A percentile compares a stretch with the other conserved stretches of the same genome.
phyloP scores from a whole-genome alignment of 2,888 invertebrate species.

The Philaethria dido region DNA sequence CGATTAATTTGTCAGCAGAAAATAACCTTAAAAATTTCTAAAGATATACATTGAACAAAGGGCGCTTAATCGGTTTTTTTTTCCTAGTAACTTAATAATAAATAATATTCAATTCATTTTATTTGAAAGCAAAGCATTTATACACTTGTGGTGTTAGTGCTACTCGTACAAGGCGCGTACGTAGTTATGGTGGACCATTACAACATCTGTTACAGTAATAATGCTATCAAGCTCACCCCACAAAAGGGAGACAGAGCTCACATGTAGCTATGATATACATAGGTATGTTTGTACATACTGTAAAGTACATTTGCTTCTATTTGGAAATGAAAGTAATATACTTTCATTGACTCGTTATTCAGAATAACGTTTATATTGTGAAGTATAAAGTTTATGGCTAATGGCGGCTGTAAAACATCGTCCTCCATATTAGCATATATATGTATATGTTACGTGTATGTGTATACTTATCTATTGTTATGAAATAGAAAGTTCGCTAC shows the following conservation, averaged over 20 bases:
- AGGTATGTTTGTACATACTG: conserved; percentile 9
- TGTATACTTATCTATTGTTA: neutral
- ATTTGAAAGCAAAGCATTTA: conserved; percentile 2
- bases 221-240: conserved; percentile 31
- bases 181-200: conserved; percentile 26
- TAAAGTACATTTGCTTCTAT: conserved; percentile 28
- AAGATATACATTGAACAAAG: too few species aligned
- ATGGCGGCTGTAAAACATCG: conserved; percentile 7
- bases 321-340: conserved; percentile 34
- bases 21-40: too few species aligned
- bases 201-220: conserved; percentile 38
- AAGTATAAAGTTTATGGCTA: conserved; percentile 23
- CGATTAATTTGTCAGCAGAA: too few species aligned
- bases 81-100: neutral
- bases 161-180: conserved; percentile 12
- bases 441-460: neutral
- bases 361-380: conserved; percentile 17
- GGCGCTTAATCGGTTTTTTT: too few species aligned
- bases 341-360: conserved; percentile 27
- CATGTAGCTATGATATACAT: conserved; percentile 1
- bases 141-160: conserved; percentile 14
- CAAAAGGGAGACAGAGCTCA: conserved; percentile 19
- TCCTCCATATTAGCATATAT: conserved; percentile 13
- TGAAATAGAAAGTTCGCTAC: neutral
- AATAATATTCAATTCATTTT: neutral